phyloP scores from a whole-genome alignment of 2,888 invertebrate species.

The Hetaerina titia region DNA sequence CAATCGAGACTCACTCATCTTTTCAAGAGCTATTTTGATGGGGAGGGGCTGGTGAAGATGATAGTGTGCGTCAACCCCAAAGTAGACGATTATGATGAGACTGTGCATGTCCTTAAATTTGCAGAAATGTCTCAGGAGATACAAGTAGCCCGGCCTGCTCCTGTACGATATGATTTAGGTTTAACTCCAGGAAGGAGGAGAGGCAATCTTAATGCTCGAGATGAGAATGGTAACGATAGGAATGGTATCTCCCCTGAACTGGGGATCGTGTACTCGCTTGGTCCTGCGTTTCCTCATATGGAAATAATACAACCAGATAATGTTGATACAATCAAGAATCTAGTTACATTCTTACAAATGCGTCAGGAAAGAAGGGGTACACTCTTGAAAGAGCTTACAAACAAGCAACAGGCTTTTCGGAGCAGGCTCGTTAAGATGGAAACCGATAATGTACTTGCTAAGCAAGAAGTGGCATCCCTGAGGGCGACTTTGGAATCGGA shows the following conservation, averaged over 20 bases:
- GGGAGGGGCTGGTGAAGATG: conserved; percentile 97
- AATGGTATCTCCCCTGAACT: background rate
- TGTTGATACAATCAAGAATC: conserved; percentile 82
- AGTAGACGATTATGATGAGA: conserved; percentile 96
- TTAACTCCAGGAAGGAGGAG: conserved; percentile 88
- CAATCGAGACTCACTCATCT: conserved; percentile 96
- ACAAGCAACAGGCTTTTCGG: conserved; percentile 81
- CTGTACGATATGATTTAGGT: conserved; percentile 80
- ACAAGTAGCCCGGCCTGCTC: conserved; percentile 86
- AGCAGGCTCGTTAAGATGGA: conserved; percentile 84
- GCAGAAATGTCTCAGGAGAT: conserved; percentile 98
- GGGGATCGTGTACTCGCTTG: conserved; percentile 77
- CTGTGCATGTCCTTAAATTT: conserved; percentile 97
- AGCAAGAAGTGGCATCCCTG: conserved; percentile 84
- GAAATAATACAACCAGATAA: conserved; percentile 84
- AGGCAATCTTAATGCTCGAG: conserved; percentile 79
- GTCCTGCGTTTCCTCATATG: conserved; percentile 87
- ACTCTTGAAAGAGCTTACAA: conserved; percentile 82
- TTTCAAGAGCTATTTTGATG: conserved; percentile 98
- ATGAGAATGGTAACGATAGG: background rate
- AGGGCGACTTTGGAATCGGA: conserved; percentile 84
- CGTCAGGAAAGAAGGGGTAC: conserved; percentile 83
- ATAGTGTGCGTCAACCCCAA: conserved; percentile 97
- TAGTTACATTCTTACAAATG: conserved; percentile 85
- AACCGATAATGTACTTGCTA: conserved; percentile 83